These are phyloP conservation scores for Deroplatys truncata DNA, from an alignment of 2,888 invertebrate species.

Conservation along the genomic window DNA sequence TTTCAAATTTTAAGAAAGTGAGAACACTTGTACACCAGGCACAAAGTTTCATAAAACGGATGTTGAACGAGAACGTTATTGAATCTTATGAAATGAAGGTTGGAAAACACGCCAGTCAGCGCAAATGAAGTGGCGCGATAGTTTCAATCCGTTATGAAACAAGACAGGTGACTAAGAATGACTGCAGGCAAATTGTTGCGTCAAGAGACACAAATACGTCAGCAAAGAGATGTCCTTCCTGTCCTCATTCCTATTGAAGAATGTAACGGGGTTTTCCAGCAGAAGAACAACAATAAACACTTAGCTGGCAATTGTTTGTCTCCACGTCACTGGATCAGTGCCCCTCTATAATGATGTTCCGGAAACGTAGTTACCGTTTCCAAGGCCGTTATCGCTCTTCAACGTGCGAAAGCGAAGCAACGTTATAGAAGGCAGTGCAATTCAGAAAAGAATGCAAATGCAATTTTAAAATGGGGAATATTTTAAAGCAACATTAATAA, in stretches of 20 bases:
- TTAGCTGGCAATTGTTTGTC: background rate
- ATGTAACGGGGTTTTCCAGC: background rate
- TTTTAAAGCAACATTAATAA: too few species aligned
- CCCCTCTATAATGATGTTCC: too few species aligned
- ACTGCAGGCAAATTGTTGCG: background rate
- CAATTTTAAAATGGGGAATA: too few species aligned
- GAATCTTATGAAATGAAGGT: too few species aligned
- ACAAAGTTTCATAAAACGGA: too few species aligned
- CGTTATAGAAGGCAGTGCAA: too few species aligned
- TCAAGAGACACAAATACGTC: background rate
- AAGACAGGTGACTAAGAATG: background rate
- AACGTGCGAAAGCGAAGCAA: background rate
- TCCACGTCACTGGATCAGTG: background rate
- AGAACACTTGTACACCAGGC: too few species aligned
- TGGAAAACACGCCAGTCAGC: too few species aligned
- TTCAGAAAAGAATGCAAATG: too few species aligned
- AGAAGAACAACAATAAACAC: background rate
- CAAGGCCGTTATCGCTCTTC: background rate
- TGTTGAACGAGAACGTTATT: too few species aligned
- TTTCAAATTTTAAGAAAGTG: too few species aligned
- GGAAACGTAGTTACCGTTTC: background rate
- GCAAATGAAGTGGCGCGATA: too few species aligned
- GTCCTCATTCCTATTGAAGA: background rate
- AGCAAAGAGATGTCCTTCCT: background rate
- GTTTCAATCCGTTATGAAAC: background rate